Evolutionary conservation across 2,113 vertebrate species (phyloP).

Genomic region (Syrmaticus mikado): DNA sequence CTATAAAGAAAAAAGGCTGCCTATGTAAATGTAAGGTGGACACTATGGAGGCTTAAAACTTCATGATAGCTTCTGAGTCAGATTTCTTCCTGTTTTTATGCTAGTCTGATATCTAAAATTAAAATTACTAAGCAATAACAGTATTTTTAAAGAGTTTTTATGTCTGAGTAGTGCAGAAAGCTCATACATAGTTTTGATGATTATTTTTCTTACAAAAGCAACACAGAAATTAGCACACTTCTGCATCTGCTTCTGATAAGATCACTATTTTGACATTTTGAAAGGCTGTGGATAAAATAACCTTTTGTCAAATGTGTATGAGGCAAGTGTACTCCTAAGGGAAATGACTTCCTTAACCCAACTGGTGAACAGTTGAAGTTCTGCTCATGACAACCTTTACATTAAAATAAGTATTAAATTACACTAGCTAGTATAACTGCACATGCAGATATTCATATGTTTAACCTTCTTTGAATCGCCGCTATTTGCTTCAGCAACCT

Average conservation of each 20-base stretch:
- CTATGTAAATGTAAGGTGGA: neutral
- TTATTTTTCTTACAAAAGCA: neutral
- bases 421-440: neutral
- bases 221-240: neutral
- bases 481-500: neutral
- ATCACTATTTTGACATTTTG: neutral
- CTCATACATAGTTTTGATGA: neutral
- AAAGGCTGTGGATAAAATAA: neutral
- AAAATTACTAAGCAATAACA: neutral
- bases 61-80: neutral
- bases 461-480: slow-evolving; percentile 6
- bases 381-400: neutral
- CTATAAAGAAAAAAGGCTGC: neutral
- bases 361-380: neutral
- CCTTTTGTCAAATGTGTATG: neutral
- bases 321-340: neutral
- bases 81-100: neutral
- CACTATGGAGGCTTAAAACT: neutral
- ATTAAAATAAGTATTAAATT: slow-evolving; percentile 19
- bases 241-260: neutral
- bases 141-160: neutral
- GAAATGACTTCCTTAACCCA: neutral
- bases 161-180: neutral
- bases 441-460: neutral
- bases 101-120: neutral